Percentiles rank a stretch among this genome's conserved stretches.
Conservation (phyloP, 2,888 invertebrate genomes). For the Cybosia mesomella region DNA sequence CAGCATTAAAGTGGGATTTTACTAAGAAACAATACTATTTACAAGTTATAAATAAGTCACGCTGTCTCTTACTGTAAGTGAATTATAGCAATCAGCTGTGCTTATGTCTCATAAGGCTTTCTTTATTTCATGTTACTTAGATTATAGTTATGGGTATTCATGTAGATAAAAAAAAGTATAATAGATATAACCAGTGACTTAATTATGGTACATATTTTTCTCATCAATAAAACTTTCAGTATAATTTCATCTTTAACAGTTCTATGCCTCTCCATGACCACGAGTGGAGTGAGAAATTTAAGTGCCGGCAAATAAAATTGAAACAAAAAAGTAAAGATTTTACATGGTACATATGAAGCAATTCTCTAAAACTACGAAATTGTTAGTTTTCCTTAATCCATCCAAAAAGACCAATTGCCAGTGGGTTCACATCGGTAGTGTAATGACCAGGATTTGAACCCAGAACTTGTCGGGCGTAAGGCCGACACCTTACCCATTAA, state of each 20-base stretch:
- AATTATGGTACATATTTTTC: background rate
- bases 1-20: constrained; percentile 61
- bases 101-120: constrained; percentile 33
- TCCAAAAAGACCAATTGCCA: too few species aligned
- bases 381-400: too few species aligned
- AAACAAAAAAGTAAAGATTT: too few species aligned
- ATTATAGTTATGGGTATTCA: background rate
- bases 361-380: too few species aligned
- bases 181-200: background rate
- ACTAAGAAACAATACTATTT: constrained; percentile 75
- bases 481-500: too few species aligned
- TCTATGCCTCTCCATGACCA: constrained; percentile 15
- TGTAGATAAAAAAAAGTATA: background rate
- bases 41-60: constrained; percentile 64
- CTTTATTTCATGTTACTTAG: background rate
- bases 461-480: too few species aligned
- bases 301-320: constrained; percentile 20
- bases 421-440: too few species aligned
- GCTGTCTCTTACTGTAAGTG: constrained; percentile 55
- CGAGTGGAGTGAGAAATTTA: constrained; percentile 8
- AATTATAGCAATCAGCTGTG: constrained; percentile 68
- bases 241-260: constrained; percentile 19
- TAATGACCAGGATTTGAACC: too few species aligned
- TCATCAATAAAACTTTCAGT: background rate
- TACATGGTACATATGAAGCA: too few species aligned